phyloP scores from a whole-genome alignment of 2,888 invertebrate genomes.

The Xestia sexstrigata region DNA sequence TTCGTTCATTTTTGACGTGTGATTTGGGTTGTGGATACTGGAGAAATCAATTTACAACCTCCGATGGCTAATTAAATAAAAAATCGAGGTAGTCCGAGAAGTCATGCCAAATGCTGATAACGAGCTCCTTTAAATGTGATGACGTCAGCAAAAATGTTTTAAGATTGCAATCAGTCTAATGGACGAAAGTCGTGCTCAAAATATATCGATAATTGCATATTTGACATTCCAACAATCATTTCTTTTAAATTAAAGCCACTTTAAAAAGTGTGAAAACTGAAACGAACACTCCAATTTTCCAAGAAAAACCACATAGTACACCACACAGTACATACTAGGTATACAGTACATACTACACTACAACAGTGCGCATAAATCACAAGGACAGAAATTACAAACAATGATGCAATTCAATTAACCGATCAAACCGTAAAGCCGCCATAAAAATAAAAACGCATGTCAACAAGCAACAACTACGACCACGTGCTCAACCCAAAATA shows the following conservation, averaged over 20 bases:
- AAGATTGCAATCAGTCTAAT: slow-evolving; percentile 3
- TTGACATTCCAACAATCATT: neutral
- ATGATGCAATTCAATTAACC: slow-evolving; percentile 84
- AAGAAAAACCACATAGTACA: neutral
- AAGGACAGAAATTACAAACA: slow-evolving; percentile 71
- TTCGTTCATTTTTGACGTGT: neutral
- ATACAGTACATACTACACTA: slow-evolving; percentile 4
- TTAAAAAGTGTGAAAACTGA: neutral
- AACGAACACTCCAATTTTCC: neutral
- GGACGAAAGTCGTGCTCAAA: neutral
- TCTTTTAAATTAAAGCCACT: neutral
- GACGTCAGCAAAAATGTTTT: neutral
- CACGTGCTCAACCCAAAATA: slow-evolving; percentile 89
- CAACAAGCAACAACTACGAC: slow-evolving; percentile 89
- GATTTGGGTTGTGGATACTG: neutral
- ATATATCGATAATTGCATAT: neutral
- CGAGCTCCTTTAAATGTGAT: neutral
- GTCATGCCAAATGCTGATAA: neutral
- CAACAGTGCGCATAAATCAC: slow-evolving; percentile 57
- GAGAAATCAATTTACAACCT: neutral
- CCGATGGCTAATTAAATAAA: neutral
- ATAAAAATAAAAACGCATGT: slow-evolving; percentile 89
- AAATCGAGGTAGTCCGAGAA: neutral
- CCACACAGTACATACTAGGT: too few species aligned
- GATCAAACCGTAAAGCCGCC: slow-evolving; percentile 79